phyloP scores from a whole-genome alignment of 2,797 vertebrate species.

The Mus spretus region DNA sequence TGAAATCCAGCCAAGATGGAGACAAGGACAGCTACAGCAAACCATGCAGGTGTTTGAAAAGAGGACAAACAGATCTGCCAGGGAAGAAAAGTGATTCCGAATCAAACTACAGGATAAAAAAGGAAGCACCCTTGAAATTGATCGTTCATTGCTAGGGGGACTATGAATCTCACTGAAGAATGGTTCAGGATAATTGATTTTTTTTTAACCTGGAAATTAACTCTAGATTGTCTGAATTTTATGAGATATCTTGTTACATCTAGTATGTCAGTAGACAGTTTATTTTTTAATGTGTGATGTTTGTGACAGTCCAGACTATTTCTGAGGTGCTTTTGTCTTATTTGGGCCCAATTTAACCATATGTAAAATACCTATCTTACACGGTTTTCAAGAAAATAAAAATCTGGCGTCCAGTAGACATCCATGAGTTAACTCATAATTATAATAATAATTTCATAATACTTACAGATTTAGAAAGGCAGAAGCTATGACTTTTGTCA shows the following conservation, averaged over 20 bases:
- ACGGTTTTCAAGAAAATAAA: neutral
- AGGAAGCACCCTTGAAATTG: neutral
- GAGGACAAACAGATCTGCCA: neutral
- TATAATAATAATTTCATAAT: neutral
- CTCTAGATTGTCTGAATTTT: neutral
- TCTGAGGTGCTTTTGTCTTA: neutral
- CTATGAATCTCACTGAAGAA: neutral
- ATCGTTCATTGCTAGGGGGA: neutral
- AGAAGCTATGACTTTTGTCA: neutral
- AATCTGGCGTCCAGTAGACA: neutral
- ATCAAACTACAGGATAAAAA: neutral
- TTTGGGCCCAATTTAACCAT: neutral
- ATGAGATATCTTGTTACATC: neutral
- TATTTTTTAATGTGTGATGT: neutral
- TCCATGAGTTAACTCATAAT: neutral
- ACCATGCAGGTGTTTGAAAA: neutral
- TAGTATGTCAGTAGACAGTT: neutral
- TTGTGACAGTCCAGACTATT: neutral
- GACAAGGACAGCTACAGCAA: neutral
- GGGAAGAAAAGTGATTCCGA: neutral
- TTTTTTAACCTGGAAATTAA: neutral
- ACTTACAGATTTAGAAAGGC: neutral
- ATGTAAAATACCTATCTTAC: neutral
- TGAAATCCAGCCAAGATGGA: conserved; percentile 9
- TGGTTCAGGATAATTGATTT: neutral